Conservation (phyloP, 2,888 invertebrate genomes). For the Sussaba pulchella region DNA sequence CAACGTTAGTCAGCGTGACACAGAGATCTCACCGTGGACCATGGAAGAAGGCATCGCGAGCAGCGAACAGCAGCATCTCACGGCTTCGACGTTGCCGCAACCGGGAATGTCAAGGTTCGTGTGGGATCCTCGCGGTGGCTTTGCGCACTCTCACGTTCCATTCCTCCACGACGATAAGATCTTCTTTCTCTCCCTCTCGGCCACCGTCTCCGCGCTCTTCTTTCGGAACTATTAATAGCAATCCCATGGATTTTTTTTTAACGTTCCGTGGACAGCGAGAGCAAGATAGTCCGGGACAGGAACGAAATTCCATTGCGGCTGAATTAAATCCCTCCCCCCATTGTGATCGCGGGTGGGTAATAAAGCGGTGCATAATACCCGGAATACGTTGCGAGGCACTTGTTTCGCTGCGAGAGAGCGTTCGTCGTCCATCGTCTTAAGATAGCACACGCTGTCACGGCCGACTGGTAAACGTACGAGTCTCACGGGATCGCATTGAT, state of each 20-base stretch:
- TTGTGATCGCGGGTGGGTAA: slow-evolving; percentile 71
- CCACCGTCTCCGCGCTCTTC: slow-evolving; percentile 57
- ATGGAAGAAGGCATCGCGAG: too few species aligned
- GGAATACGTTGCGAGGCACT: slow-evolving; percentile 69
- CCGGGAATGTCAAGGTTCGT: slow-evolving; percentile 70
- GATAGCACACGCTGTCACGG: slow-evolving; percentile 65
- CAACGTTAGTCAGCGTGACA: too few species aligned
- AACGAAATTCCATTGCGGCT: slow-evolving; percentile 21
- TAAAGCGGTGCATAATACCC: slow-evolving; percentile 73
- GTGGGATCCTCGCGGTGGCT: slow-evolving; percentile 53
- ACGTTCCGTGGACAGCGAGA: slow-evolving; percentile 33
- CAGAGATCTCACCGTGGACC: slow-evolving; percentile 45
- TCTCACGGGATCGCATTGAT: slow-evolving; percentile 78
- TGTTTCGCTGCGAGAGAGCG: slow-evolving; percentile 51
- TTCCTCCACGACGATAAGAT: slow-evolving; percentile 72
- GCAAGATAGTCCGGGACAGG: slow-evolving; percentile 12
- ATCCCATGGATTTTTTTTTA: slow-evolving; percentile 63
- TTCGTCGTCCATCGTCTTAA: too few species aligned
- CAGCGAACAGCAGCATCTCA: slow-evolving; percentile 33
- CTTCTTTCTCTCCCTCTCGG: too few species aligned
- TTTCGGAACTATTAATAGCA: slow-evolving; percentile 72
- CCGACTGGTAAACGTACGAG: slow-evolving; percentile 66
- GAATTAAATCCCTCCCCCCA: slow-evolving; percentile 36
- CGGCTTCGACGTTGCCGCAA: slow-evolving; percentile 52
- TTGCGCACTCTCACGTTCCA: slow-evolving; percentile 61